These are phyloP conservation scores for Piscicola geometra DNA, from an alignment of 2,888 invertebrate genomes.

Conservation along the genomic window DNA sequence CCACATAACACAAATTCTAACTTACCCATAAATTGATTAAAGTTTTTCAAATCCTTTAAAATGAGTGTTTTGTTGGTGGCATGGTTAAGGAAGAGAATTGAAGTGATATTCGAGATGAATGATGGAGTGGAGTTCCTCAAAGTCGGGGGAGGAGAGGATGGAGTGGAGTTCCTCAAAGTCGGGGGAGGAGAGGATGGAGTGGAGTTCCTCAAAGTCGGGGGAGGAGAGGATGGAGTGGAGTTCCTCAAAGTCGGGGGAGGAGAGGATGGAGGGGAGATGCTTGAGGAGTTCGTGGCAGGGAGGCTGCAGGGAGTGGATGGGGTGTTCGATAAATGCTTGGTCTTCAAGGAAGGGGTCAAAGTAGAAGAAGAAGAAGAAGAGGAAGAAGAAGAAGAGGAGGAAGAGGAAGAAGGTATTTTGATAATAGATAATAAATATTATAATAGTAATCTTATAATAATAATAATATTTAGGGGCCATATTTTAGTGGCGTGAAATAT, in stretches of 20 bases:
- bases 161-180: too few relatives aligned
- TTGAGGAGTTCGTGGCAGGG: neutral
- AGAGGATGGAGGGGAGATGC: neutral
- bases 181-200: neutral
- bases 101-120: neutral
- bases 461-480: neutral
- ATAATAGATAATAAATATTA: neutral
- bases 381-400: neutral
- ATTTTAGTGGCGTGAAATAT: too few relatives aligned
- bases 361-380: slow-evolving; percentile 5
- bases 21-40: too few relatives aligned
- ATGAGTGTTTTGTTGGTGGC: slow-evolving; percentile 4
- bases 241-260: neutral
- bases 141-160: neutral
- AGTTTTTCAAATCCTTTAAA: neutral
- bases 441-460: neutral
- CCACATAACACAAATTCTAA: too few relatives aligned
- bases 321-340: neutral
- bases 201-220: neutral
- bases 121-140: neutral
- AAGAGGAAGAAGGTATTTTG: neutral
- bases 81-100: neutral
- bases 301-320: neutral
- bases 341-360: neutral
- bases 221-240: neutral